Base-by-base conservation (phyloP, 2,797 vertebrate species). In the Argyrosomus regius region DNA sequence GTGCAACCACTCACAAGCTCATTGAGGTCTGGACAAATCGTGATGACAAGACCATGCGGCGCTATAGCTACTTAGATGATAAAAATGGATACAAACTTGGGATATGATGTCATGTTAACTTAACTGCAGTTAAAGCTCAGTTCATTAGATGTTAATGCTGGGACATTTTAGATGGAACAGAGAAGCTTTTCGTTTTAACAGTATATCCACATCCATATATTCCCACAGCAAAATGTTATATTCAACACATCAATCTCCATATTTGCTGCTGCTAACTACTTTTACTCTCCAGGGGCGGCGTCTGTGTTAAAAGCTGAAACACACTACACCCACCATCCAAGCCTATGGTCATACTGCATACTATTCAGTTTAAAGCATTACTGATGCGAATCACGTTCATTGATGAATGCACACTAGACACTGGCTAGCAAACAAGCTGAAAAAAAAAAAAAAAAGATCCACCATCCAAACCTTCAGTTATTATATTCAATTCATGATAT, bases 81-180 rank as follows among this genome's bases (percentile, higher is more conserved):
- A 53, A 26, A 61, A 49, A 12, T 39, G 11, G 41, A 43, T 48
- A 48, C 13, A 65, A 78, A 56, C 2, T 3, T 50, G 35, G 17
- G 11, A 26, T 17, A 22, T 43, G 12, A 60, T 54, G 46, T 57
- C 46, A 54, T 72, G 63, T 52, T 67, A 43, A 18, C 22, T 53
- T 52, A 50, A 73, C 69, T 28, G 16, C 67, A 59, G 52, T 61
- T 73, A 60, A 72, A 77, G 43, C 24, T 79, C 39, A 81, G 6
- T 62, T 62, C 22, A 17, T 77, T 63, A 72, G 49, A 68, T 39
- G 82, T 63, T 63, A 65, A 60, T 49, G 64, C 39, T 35, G 61
- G 73, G 73, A 58, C 50, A 65, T 75, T 77, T 64, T 26, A 68
- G 18, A 39, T n/a, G 54, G 28, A 78, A 53, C 26, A 49, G 48